A percentile compares a stretch with the other conserved stretches of the same genome.
phyloP scores from a whole-genome alignment of 64 coral and sea anemone species.

The Dendronephthya gigantea region DNA sequence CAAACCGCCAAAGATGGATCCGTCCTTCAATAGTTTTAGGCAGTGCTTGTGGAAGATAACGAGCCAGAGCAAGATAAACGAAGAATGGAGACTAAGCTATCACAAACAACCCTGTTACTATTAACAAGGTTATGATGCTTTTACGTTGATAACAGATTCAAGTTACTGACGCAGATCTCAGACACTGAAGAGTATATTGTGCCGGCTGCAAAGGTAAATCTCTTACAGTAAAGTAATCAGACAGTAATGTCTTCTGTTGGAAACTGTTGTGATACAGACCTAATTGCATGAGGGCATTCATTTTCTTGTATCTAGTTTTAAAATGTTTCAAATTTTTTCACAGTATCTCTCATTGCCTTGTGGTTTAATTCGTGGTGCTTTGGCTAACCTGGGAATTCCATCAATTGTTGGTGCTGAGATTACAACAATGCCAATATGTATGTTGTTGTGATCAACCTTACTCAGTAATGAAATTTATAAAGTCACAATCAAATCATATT shows the following conservation, averaged over 20 bases:
- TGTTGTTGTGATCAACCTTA: too few relatives aligned
- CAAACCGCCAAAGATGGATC: conserved; percentile 36
- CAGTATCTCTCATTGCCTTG: conserved; percentile 74
- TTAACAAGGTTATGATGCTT: conserved; percentile 43
- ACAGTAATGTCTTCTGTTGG: too few relatives aligned
- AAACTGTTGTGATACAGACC: too few relatives aligned
- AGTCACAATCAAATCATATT: not conserved
- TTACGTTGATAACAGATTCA: conserved; percentile 70
- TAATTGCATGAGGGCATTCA: too few relatives aligned
- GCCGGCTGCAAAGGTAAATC: conserved; percentile 63
- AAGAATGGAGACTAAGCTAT: conserved; percentile 51
- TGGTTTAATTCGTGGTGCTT: conserved; percentile 81
- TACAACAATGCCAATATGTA: conserved; percentile 79
- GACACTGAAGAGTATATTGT: conserved; percentile 85
- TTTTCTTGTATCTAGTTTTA: not conserved
- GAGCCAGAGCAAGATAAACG: conserved; percentile 22
- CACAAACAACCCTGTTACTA: conserved; percentile 50
- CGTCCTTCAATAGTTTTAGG: conserved; percentile 21
- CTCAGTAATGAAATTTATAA: too few relatives aligned
- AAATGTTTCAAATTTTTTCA: conserved; percentile 5
- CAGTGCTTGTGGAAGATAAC: conserved; percentile 33
- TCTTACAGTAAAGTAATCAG: not conserved
- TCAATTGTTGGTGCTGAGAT: conserved; percentile 84
- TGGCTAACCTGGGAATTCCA: conserved; percentile 72
- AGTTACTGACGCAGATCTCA: conserved; percentile 83